These are phyloP conservation scores for Phallusia fumigata DNA, from an alignment of 23 tunicate genomes.

Conservation along the genomic window DNA sequence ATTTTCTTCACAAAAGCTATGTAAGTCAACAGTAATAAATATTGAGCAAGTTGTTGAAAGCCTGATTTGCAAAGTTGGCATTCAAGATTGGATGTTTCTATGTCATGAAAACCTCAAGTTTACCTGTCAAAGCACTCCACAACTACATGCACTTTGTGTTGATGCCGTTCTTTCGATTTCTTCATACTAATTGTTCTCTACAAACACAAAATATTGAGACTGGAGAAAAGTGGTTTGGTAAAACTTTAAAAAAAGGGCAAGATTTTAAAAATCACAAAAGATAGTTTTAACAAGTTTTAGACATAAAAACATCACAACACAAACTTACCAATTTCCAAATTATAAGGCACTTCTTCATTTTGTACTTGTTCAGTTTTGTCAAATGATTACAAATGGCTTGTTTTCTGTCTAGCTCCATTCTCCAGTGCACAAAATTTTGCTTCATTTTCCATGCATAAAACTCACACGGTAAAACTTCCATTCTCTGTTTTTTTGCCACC, in stretches of 20 bases:
- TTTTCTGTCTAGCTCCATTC: neutral
- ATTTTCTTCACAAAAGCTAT: too few relatives aligned
- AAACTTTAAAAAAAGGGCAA: too few relatives aligned
- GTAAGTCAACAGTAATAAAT: too few relatives aligned
- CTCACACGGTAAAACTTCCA: neutral
- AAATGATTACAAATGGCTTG: neutral
- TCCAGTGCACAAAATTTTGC: neutral
- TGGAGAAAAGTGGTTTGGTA: too few relatives aligned
- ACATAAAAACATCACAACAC: neutral
- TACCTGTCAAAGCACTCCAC: neutral
- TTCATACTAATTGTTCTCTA: neutral
- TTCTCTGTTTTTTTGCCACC: neutral
- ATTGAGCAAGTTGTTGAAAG: too few relatives aligned
- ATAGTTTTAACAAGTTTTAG: neutral
- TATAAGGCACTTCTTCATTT: neutral
- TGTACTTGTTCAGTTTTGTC: neutral
- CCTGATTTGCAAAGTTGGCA: too few relatives aligned
- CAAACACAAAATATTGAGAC: neutral
- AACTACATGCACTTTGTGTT: neutral
- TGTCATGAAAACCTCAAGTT: neutral
- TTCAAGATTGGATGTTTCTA: too few relatives aligned
- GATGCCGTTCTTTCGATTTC: neutral
- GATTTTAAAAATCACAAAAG: too few relatives aligned
- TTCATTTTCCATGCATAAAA: neutral
- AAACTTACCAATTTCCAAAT: constrained; percentile 3